Conservation (phyloP, 2,113 vertebrate species). For the Anguilla japonica region DNA sequence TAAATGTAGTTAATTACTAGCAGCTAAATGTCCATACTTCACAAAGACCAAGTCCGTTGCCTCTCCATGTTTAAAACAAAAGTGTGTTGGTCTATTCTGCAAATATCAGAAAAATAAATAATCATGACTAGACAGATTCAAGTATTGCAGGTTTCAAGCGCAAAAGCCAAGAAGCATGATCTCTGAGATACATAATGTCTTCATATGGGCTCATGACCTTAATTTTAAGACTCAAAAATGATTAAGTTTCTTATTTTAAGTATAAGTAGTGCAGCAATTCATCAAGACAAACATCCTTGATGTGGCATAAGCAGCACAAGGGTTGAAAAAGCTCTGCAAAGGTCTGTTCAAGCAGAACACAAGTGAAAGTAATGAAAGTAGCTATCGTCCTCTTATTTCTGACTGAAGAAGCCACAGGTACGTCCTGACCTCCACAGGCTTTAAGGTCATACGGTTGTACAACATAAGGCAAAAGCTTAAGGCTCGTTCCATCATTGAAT, state of each 20-base stretch:
- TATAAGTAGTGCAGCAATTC: slow-evolving; percentile 37
- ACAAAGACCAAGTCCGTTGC: not conserved
- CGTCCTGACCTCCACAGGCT: not conserved
- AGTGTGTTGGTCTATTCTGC: slow-evolving; percentile 39
- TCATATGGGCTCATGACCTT: slow-evolving; percentile 11
- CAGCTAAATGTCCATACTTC: not conserved
- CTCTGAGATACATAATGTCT: slow-evolving; percentile 29
- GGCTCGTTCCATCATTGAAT: slow-evolving; percentile 3
- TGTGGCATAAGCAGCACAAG: slow-evolving; percentile 21
- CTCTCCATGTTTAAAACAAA: not conserved
- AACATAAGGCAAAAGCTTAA: not conserved
- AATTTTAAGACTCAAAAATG: slow-evolving; percentile 22
- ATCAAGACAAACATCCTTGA: slow-evolving; percentile 23
- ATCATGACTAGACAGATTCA: slow-evolving; percentile 58
- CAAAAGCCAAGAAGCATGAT: slow-evolving; percentile 38
- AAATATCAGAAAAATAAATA: slow-evolving; percentile 49
- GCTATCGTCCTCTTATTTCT: not conserved
- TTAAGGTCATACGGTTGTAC: not conserved
- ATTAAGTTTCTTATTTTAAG: slow-evolving; percentile 20
- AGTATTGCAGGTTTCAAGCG: slow-evolving; percentile 72
- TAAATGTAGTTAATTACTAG: slow-evolving; percentile 33
- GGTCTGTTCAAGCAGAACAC: not conserved
- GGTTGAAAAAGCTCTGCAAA: not conserved
- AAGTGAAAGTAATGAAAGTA: not conserved
- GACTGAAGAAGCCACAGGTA: not conserved